A percentile compares a stretch with the other conserved stretches of the same genome.
These are phyloP conservation scores for Sipha flava DNA, from an alignment of 1,140 invertebrate genomes.

Conservation along the genomic window DNA sequence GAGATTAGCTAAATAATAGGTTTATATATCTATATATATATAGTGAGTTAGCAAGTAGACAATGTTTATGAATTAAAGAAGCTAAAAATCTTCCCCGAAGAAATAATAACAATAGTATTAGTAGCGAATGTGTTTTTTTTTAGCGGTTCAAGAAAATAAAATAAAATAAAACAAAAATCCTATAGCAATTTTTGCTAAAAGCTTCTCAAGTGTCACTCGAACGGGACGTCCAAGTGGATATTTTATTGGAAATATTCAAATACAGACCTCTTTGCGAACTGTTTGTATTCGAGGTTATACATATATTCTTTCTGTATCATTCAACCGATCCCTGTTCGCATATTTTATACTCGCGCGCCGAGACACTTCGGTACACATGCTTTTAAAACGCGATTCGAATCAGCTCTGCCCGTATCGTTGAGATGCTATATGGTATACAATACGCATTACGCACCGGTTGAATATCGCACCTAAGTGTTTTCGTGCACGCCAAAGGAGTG, in stretches of 20 bases:
- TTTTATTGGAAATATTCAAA: conserved; percentile 26
- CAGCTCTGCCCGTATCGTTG: too few species aligned
- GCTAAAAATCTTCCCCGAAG: too few species aligned
- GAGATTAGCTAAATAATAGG: too few species aligned
- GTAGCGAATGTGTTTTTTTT: not conserved
- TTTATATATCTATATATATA: too few species aligned
- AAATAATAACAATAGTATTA: too few species aligned
- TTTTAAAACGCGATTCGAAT: not conserved
- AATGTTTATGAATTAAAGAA: too few species aligned
- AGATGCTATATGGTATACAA: too few species aligned
- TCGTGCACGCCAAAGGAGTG: too few species aligned
- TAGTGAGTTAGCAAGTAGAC: too few species aligned
- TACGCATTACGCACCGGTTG: too few species aligned
- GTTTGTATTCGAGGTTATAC: not conserved
- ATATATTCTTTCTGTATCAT: not conserved
- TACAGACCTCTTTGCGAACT: not conserved
- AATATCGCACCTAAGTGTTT: too few species aligned
- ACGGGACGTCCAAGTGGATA: conserved; percentile 7
- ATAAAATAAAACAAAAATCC: too few species aligned
- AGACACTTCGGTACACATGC: not conserved
- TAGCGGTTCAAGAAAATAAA: not conserved
- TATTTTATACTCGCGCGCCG: not conserved
- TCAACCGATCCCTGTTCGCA: not conserved
- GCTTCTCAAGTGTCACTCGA: conserved; percentile 18
- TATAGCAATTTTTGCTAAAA: conserved; percentile 26